Evolutionary conservation across 2,888 invertebrate genomes (phyloP).

Genomic region (Brachyptera putata): DNA sequence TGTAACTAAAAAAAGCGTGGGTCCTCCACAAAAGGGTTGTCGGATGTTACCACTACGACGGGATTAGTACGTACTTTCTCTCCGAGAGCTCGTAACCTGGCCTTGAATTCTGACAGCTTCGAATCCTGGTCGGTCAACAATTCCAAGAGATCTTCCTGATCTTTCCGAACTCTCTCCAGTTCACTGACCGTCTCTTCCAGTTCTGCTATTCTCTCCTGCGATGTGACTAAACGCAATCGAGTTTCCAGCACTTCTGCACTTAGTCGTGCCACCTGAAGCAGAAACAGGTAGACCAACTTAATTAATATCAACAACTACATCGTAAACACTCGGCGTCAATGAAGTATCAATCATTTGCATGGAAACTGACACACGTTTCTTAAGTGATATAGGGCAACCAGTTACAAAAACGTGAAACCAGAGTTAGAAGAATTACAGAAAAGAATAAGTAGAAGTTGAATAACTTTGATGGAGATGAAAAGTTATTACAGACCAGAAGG

Average conservation of each 20-base stretch:
- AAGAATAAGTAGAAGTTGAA: too few species aligned
- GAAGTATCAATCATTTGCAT: too few species aligned
- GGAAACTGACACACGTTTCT: too few species aligned
- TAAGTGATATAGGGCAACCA: too few species aligned
- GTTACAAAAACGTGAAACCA: too few species aligned
- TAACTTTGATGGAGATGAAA: too few species aligned
- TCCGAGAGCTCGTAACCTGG: slow-evolving; percentile 53
- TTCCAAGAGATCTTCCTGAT: slow-evolving; percentile 90
- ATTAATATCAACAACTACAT: background rate
- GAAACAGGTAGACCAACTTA: too few species aligned
- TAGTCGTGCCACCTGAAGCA: background rate
- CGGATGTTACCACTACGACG: too few species aligned
- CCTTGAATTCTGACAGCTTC: slow-evolving; percentile 63
- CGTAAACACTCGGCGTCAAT: background rate
- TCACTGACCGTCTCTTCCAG: slow-evolving; percentile 46
- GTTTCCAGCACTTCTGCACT: slow-evolving; percentile 24
- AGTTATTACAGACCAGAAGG: too few species aligned
- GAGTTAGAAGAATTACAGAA: too few species aligned
- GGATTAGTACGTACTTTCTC: slow-evolving; percentile 50
- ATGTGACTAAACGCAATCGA: slow-evolving; percentile 21
- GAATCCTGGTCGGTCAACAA: slow-evolving; percentile 84
- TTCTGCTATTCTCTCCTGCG: slow-evolving; percentile 38
- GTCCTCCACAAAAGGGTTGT: too few species aligned
- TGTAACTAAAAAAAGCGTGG: too few species aligned
- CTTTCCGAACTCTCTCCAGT: slow-evolving; percentile 66